phyloP scores from a whole-genome alignment of 2,888 invertebrate species.

The Eretmocerus hayati region DNA sequence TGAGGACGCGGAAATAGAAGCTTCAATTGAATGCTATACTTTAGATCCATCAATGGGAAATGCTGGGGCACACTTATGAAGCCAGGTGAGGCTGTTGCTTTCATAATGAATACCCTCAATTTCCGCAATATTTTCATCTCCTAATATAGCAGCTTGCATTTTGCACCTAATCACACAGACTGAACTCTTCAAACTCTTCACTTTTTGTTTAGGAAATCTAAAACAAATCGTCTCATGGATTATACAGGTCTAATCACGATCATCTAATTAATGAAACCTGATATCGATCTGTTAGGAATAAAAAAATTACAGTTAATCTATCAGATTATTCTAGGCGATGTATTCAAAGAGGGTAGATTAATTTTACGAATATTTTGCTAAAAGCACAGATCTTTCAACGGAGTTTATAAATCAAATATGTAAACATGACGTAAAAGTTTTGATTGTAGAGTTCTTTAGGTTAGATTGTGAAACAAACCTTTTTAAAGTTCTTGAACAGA shows the following conservation, averaged over 20 bases:
- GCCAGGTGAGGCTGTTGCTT: conserved; percentile 36
- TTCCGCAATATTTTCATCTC: conserved; percentile 31
- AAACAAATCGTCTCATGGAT: not conserved
- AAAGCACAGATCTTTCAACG: not conserved
- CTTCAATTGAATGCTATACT: conserved; percentile 30
- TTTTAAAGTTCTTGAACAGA: conserved; percentile 8
- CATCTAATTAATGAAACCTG: too few species aligned
- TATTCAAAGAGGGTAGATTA: too few species aligned
- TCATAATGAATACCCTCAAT: conserved; percentile 24
- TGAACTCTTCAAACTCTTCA: conserved; percentile 1
- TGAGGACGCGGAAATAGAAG: not conserved
- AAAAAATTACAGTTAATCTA: too few species aligned
- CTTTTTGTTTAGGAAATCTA: conserved; percentile 7
- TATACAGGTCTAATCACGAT: not conserved
- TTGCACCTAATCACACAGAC: conserved; percentile 24
- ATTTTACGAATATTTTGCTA: not conserved
- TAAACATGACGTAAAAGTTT: conserved; percentile 4
- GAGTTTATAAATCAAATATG: not conserved
- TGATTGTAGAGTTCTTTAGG: conserved; percentile 4
- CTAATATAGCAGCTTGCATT: conserved; percentile 31
- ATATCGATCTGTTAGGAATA: too few species aligned
- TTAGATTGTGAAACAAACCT: conserved; percentile 15
- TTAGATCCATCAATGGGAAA: conserved; percentile 47
- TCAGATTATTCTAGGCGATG: too few species aligned
- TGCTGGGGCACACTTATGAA: conserved; percentile 42